Evolutionary conservation across 2,888 invertebrate species (phyloP).

Genomic region (Scaptomyza caliginosa): DNA sequence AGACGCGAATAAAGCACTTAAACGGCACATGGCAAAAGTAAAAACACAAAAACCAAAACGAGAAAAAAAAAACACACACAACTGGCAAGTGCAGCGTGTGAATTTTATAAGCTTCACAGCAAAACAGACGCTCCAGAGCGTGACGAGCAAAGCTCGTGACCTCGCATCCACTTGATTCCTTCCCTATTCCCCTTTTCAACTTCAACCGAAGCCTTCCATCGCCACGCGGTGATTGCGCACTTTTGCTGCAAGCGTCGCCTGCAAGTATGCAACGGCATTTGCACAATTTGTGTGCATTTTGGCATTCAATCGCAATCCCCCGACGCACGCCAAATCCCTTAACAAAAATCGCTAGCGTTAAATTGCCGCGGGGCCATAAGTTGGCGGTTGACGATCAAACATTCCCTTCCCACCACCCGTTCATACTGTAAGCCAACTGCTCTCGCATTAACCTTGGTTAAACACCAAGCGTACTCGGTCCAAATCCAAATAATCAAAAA

Average conservation of each 20-base stretch:
- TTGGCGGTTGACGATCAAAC: constrained; percentile 40
- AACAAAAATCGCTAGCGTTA: constrained; percentile 73
- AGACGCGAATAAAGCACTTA: constrained; percentile 19
- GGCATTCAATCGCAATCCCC: constrained; percentile 70
- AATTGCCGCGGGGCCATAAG: constrained; percentile 69
- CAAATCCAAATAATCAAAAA: background rate
- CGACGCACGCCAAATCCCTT: constrained; percentile 59
- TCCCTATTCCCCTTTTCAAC: background rate
- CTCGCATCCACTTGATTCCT: background rate
- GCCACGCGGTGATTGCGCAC: constrained; percentile 49
- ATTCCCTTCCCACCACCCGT: background rate
- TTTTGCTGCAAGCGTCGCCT: constrained; percentile 32
- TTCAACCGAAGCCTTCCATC: background rate
- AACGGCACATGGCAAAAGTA: constrained; percentile 8
- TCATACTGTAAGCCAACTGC: background rate
- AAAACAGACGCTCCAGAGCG: constrained; percentile 36
- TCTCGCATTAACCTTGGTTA: constrained; percentile 66
- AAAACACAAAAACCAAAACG: background rate
- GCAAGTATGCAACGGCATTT: constrained; percentile 54
- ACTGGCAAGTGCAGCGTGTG: constrained; percentile 61
- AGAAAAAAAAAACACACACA: background rate
- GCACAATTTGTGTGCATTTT: constrained; percentile 71
- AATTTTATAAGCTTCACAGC: constrained; percentile 65
- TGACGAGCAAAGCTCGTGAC: constrained; percentile 21
- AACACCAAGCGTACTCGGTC: constrained; percentile 29